Percentiles rank a stretch among this genome's conserved stretches.
Conservation (phyloP, 2,113 vertebrate genomes). For the Suncus etruscus region DNA sequence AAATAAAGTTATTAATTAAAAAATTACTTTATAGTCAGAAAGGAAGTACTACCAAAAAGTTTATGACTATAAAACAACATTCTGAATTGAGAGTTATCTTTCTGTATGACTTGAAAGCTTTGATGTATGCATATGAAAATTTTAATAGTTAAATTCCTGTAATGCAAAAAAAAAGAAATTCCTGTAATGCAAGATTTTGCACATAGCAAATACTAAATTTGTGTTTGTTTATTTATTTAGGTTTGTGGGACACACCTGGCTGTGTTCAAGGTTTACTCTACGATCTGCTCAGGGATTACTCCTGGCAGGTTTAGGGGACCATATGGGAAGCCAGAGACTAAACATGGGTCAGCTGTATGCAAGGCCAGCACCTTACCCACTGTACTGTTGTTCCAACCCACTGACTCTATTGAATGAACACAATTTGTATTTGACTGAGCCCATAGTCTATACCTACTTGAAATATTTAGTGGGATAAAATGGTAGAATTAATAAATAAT, state of each 20-base stretch:
- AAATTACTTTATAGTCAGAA: not conserved
- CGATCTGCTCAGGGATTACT: no score
- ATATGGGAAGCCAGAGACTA: no score
- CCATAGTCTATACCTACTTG: not conserved
- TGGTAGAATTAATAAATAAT: not conserved
- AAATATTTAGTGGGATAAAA: conserved; percentile 48
- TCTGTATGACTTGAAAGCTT: conserved; percentile 33
- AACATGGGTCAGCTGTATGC: no score
- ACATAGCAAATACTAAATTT: not conserved
- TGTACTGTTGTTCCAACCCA: no score
- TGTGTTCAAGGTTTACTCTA: no score
- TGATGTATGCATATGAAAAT: conserved; percentile 19
- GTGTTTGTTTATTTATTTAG: not conserved
- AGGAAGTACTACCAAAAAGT: conserved; percentile 19
- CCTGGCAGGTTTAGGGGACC: no score
- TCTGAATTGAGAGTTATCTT: conserved; percentile 9
- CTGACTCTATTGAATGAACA: not conserved
- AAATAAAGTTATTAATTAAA: no score
- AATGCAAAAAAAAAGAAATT: no score
- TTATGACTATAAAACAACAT: not conserved
- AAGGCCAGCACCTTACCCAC: no score
- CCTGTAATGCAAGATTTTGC: conserved; percentile 3
- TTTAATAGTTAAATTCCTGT: not conserved
- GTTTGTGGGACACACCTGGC: no score
- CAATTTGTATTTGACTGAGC: not conserved